These are phyloP conservation scores for Polyergus mexicanus DNA, from an alignment of 1,140 invertebrate species.

Conservation along the genomic window DNA sequence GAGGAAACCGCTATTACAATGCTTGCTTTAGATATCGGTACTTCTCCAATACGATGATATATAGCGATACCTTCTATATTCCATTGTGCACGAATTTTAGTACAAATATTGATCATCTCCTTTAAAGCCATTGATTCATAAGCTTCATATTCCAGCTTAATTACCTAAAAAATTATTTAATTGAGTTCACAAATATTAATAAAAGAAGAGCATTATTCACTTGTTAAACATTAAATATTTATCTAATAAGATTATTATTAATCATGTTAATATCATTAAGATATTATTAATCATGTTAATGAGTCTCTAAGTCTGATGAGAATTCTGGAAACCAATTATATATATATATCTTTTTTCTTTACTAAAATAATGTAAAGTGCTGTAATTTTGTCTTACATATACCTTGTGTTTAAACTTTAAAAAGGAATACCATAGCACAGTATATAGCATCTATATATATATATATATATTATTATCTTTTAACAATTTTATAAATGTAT, in stretches of 20 bases:
- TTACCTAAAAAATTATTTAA: conserved; percentile 87
- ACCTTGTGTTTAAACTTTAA: too few relatives aligned
- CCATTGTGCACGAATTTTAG: conserved; percentile 91
- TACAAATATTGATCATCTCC: conserved; percentile 93
- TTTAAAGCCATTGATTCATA: conserved; percentile 97
- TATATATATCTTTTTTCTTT: too few relatives aligned
- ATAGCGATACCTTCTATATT: conserved; percentile 93
- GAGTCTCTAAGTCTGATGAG: too few relatives aligned
- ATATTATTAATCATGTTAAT: too few relatives aligned
- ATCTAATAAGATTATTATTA: background rate
- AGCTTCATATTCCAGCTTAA: conserved; percentile 96
- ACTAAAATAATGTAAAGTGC: too few relatives aligned
- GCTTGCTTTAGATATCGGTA: conserved; percentile 96
- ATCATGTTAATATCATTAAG: background rate
- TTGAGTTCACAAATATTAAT: conserved; percentile 19
- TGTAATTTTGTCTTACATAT: too few relatives aligned
- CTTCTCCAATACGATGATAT: conserved; percentile 93
- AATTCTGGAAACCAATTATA: too few relatives aligned
- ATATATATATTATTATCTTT: too few relatives aligned
- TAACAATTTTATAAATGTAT: too few relatives aligned
- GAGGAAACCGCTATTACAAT: conserved; percentile 96
- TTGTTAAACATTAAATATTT: background rate
- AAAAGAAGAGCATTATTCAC: conserved; percentile 7
- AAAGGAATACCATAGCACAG: too few relatives aligned
- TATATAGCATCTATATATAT: too few relatives aligned